Evolutionary conservation across 2,797 vertebrate genomes (phyloP), one percentile per base, ranked within the genome.

Genomic region (Mus minutoides): DNA sequence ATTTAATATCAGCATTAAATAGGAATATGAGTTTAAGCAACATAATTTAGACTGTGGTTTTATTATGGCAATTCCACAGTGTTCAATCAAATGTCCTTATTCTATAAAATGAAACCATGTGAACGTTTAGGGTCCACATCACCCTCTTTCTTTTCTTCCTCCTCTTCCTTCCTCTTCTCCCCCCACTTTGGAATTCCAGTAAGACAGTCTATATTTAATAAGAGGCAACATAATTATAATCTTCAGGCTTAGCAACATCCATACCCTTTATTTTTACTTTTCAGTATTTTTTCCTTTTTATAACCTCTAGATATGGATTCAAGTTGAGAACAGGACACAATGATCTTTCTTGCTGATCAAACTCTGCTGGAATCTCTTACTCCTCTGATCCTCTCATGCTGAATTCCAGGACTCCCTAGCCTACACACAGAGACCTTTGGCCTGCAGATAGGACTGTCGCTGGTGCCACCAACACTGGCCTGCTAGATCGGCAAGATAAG

Each of bases 371-470:
- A 13, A 56, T 37, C 56, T 80, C 69, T 12, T 56, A 40, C 12
- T 60, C 3, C 43, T 31, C 64, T 82, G 78, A 75, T 16, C 34
- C 75, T 46, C 8, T 26, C 56, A 62, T 21, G 34, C 22, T 86
- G 64, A 60, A 22, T 7, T 19, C 16, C 58, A 62, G 24, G 6
- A 14, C 58, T 71, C 3, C 6, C 16, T 6, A 12, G 7, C 11
- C 11, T 12, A 19, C 4, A 87, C 62, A 60, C 83, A 94, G 75
- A 91, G 87, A 96, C 64, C 90, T 93, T 94, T 96, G 90, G 46
- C 75, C 78, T 11, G 12, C 31, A 76, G n/a, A 26, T 49, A 52
- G 67, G 56, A 54, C 22, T 37, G 29, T 34, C 1, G 0, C 12
- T n/a, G n/a, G 37, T 26, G 37, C 78, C 46, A 19, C 43, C 46